Conservation (phyloP, 2,888 invertebrate genomes). For the Orgyia antiqua region DNA sequence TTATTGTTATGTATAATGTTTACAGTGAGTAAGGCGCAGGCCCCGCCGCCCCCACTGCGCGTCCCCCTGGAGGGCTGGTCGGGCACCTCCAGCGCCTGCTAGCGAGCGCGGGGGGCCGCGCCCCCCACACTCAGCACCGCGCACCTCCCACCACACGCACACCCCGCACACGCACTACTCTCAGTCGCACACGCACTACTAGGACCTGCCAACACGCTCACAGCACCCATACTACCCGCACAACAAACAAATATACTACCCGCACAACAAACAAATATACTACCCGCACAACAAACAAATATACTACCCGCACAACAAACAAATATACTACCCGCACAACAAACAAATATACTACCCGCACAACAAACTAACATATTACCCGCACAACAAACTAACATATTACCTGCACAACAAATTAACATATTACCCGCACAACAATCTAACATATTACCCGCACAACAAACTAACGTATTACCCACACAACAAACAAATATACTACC, state of each 20-base stretch:
- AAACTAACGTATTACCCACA: too few species aligned
- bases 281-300: conserved; percentile 45
- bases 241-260: conserved; percentile 45
- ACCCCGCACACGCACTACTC: conserved; percentile 35
- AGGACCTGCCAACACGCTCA: conserved; percentile 46
- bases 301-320: conserved; percentile 48
- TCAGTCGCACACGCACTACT: conserved; percentile 58
- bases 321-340: too few species aligned
- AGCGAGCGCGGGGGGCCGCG: conserved; percentile 43
- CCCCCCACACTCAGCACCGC: conserved; percentile 30
- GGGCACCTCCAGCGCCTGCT: conserved; percentile 75
- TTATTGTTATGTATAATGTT: too few species aligned
- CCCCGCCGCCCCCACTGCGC: conserved; percentile 79
- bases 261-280: conserved; percentile 19
- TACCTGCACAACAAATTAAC: conserved; percentile 47
- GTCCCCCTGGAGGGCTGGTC: conserved; percentile 77
- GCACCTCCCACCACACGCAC: conserved; percentile 42
- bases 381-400: conserved; percentile 41
- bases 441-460: conserved; percentile 46
- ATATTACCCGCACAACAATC: conserved; percentile 48
- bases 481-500: too few species aligned
- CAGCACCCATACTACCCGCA: conserved; percentile 40
- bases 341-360: conserved; percentile 38
- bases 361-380: conserved; percentile 44
- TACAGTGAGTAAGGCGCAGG: conserved; percentile 77